Conservation (phyloP, 2,113 vertebrate species). For the Egretta garzetta region DNA sequence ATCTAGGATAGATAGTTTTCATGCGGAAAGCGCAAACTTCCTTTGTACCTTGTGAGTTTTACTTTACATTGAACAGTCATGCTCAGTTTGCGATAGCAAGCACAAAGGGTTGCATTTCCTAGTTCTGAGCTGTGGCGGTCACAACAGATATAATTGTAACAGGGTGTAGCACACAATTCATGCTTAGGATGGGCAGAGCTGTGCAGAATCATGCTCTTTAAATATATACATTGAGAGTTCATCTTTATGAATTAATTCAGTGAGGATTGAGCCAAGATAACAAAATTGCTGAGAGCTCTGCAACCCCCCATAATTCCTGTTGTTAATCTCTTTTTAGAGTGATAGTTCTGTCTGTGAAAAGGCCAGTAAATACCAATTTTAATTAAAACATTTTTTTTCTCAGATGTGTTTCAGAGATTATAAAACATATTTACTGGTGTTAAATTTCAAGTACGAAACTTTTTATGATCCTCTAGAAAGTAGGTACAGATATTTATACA, state of each 20-base stretch:
- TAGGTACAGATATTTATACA: neutral
- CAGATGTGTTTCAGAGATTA: neutral
- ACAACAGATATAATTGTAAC: neutral
- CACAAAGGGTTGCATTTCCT: neutral
- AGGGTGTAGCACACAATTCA: neutral
- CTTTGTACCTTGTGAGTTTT: neutral
- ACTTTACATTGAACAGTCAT: neutral
- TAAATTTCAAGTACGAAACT: neutral
- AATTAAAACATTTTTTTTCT: neutral
- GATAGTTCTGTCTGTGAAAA: neutral
- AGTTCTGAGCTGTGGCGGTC: neutral
- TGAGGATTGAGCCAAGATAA: neutral
- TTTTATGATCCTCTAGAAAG: neutral
- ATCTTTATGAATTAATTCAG: neutral
- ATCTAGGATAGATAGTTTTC: neutral
- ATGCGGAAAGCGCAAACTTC: accelerated
- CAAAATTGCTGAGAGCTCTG: neutral
- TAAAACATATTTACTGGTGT: neutral
- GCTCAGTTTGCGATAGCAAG: neutral
- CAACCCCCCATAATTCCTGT: neutral
- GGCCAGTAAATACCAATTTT: neutral
- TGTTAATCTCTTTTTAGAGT: neutral
- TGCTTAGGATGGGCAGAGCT: neutral
- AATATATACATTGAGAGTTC: neutral
- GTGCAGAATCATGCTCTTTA: neutral